Percentiles rank a stretch among this genome's conserved stretches.
phyloP scores from a whole-genome alignment of 1,140 invertebrate species.

The Lanistes nyassanus region DNA sequence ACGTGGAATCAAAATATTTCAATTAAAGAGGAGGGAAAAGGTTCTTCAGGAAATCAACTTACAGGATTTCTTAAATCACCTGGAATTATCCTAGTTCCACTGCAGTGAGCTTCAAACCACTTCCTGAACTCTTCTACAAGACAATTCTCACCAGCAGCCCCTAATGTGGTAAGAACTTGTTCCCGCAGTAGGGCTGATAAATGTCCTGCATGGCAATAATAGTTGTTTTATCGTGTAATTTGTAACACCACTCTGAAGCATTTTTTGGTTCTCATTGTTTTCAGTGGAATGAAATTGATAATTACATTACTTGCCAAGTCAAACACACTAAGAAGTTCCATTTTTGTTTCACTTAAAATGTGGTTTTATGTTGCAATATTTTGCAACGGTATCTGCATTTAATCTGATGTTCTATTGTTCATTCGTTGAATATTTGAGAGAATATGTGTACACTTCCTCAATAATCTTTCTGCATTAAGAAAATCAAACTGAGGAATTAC shows the following conservation, averaged over 20 bases:
- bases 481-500: no score
- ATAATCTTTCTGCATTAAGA: no score
- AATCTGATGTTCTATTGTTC: no score
- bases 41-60: slow-evolving; percentile 23
- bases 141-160: slow-evolving; percentile 80
- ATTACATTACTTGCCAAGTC: not conserved
- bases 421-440: no score
- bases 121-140: slow-evolving; percentile 78
- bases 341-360: not conserved
- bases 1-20: not conserved
- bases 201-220: slow-evolving; percentile 70
- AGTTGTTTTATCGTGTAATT: not conserved
- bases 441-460: no score
- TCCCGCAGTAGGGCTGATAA: slow-evolving; percentile 85
- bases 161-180: slow-evolving; percentile 83
- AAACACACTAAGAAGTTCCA: not conserved
- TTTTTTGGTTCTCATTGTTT: no score
- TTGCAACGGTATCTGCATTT: no score
- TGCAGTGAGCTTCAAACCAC: slow-evolving; percentile 78
- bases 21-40: not conserved
- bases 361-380: no score
- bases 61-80: slow-evolving; percentile 87
- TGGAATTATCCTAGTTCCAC: slow-evolving; percentile 73
- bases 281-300: not conserved
- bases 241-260: not conserved